Conservation (phyloP, 2,113 vertebrate genomes). For the Ceratotherium simum region DNA sequence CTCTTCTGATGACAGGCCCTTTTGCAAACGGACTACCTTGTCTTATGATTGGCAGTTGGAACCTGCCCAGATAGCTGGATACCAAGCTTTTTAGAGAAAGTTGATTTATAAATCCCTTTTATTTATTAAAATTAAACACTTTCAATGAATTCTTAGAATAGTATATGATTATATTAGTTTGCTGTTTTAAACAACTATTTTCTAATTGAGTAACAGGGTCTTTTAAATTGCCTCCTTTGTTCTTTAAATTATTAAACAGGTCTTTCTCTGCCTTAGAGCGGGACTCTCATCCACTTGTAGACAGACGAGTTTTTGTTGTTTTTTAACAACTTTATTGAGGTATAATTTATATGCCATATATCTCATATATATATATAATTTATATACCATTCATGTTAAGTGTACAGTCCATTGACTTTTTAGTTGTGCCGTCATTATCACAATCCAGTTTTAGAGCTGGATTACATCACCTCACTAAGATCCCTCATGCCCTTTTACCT, state of each 20-base stretch:
- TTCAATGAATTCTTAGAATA: not conserved
- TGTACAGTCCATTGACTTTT: not conserved
- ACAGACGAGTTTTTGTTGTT: not conserved
- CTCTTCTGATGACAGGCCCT: not conserved
- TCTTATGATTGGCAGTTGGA: not conserved
- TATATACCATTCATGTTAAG: not conserved
- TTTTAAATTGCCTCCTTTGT: not conserved
- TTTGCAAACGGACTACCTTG: not conserved
- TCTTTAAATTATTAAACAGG: not conserved
- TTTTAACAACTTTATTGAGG: not conserved
- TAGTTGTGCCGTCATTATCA: not conserved
- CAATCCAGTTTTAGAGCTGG: not conserved
- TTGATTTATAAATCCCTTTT: not conserved
- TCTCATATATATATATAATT: not conserved
- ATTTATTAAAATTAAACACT: not conserved
- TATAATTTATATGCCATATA: not conserved
- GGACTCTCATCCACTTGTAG: not conserved
- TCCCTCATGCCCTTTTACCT: not conserved
- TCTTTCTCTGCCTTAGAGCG: not conserved
- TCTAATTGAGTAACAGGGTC: not conserved
- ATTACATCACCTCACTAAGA: not conserved
- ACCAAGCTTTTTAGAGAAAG: not conserved
- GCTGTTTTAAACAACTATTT: not conserved
- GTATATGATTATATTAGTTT: not conserved
- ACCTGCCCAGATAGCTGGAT: not conserved